Evolutionary conservation across 2,888 invertebrate genomes (phyloP).

Genomic region (Drosophila niveifrons): DNA sequence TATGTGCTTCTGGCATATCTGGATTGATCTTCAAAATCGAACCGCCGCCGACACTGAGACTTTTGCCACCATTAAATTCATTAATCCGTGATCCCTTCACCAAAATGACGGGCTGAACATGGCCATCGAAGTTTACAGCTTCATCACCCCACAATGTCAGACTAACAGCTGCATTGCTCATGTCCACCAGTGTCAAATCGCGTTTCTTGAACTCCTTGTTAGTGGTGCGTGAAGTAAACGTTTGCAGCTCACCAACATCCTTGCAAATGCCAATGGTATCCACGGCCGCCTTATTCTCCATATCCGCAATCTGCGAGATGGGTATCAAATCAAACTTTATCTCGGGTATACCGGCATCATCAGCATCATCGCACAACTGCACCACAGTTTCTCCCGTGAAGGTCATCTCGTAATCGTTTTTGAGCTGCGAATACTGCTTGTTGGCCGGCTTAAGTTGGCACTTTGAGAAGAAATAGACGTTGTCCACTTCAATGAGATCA

Average conservation of each 20-base stretch:
- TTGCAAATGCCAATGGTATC: conserved; percentile 97
- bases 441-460: conserved; percentile 96
- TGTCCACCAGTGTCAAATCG: conserved; percentile 94
- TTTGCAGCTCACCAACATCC: conserved; percentile 89
- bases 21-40: conserved; percentile 93
- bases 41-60: conserved; percentile 87
- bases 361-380: conserved; percentile 86
- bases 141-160: conserved; percentile 96
- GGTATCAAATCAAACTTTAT: conserved; percentile 92
- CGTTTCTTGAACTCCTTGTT: conserved; percentile 95
- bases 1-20: conserved; percentile 94
- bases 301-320: conserved; percentile 90
- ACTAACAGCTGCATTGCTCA: conserved; percentile 90
- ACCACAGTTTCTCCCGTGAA: conserved; percentile 91
- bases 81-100: conserved; percentile 93
- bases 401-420: conserved; percentile 98
- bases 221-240: conserved; percentile 90
- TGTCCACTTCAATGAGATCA: conserved; percentile 94
- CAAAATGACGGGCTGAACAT: conserved; percentile 92
- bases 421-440: conserved; percentile 92
- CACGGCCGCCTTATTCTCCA: conserved; percentile 89
- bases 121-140: conserved; percentile 93
- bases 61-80: conserved; percentile 94
- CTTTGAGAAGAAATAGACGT: conserved; percentile 94
- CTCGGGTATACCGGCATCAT: conserved; percentile 89